Base-by-base conservation (phyloP, 2,113 vertebrate species). In the Salvelinus sp. region DNA sequence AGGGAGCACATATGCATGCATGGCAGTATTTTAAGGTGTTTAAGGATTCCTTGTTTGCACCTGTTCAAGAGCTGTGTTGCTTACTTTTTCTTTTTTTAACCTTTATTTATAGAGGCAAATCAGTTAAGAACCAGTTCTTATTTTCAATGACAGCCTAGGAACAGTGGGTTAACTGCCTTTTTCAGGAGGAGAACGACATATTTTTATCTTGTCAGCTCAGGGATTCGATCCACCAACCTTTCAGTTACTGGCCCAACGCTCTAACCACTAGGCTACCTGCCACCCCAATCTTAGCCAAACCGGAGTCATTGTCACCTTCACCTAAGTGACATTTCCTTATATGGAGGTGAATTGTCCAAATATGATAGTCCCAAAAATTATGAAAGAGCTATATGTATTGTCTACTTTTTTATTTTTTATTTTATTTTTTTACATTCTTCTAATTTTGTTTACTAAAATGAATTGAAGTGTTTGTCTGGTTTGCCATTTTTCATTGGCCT, bases 21-120 rank as follows among this genome's bases (percentile, higher is more conserved):
- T 54, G 14, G 48, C 2, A 20, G 3, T 81, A 60, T 63, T 68
- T 80, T 76, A 68, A 68, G 27, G 30, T 68, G 20, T 5, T 66
- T 6, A 18, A 16, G 23, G 7, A 62, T 48, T 48, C 47, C 12
- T 33, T 6, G 4, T 54, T 54, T 54, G 58, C 18, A 62, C 58
- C 3, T 23, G 6, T 65, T 25, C 20, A 63, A 23, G 60, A 7
- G 20, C 22, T 25, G 23, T 0, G 12, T 28, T 28, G 63, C 12
- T 65, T 65, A 27, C 22, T 23, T 65, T 28, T 28, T 28, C 23
- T 25, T 25, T 33, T 30, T 6, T 1, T 1, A 30, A 33, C 1
- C 6, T 33, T 33, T 33, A 33, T 33, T 33, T 33, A 33, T 1
- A 33, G 0, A 33, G 6, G 30, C 30, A 33, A 33, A 6, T 33